Conservation (phyloP, 2,113 vertebrate genomes). For the Limnothrissa miodon region DNA sequence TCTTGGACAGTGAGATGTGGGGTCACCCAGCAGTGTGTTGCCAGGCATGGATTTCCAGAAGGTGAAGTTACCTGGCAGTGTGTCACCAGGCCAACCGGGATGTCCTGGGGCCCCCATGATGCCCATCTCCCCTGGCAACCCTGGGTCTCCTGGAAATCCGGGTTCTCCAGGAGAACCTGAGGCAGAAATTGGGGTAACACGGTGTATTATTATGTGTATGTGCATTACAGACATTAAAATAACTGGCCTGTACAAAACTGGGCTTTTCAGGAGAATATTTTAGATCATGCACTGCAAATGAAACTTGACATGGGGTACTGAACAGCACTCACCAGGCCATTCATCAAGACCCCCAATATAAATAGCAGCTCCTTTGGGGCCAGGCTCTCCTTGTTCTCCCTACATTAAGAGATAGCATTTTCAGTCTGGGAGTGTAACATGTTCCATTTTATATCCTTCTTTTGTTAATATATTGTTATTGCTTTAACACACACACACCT, state of each 20-base stretch:
- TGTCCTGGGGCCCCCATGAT: neutral
- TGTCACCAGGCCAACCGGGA: neutral
- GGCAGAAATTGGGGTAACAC: neutral
- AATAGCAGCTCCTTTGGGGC: slow-evolving; percentile 20
- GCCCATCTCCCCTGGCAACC: neutral
- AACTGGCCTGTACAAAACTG: too few species aligned
- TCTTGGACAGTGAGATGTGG: too few species aligned
- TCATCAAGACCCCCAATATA: neutral
- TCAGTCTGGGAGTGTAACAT: neutral
- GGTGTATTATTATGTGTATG: too few species aligned
- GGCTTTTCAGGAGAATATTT: too few species aligned
- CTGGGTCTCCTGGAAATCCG: slow-evolving; percentile 24
- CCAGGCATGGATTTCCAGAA: neutral
- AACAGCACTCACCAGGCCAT: neutral
- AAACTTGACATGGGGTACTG: too few species aligned
- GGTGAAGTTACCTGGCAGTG: neutral
- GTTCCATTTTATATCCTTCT: too few species aligned
- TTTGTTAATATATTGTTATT: too few species aligned
- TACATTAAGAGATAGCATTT: neutral
- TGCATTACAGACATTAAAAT: neutral
- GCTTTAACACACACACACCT: too few species aligned
- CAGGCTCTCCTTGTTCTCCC: slow-evolving; percentile 28
- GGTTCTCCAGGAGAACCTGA: slow-evolving; percentile 20
- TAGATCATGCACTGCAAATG: too few species aligned
- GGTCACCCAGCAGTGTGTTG: too few species aligned